These are phyloP conservation scores for Drosophila falleni DNA, from an alignment of 2,888 invertebrate genomes.

Conservation along the genomic window DNA sequence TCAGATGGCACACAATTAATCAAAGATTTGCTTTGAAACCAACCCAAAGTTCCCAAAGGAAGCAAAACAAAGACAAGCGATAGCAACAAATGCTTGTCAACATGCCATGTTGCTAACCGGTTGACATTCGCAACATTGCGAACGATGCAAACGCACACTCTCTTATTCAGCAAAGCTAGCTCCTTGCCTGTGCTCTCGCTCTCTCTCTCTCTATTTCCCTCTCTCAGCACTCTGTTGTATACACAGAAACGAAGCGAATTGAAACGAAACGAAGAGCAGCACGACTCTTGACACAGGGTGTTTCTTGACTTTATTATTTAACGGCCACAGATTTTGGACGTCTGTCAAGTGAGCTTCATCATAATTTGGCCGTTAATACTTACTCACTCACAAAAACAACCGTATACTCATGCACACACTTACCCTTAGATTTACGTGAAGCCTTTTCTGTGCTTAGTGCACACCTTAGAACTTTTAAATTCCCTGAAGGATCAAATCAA, in stretches of 20 bases:
- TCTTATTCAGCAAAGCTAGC: slow-evolving; percentile 47
- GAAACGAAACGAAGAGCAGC: slow-evolving; percentile 42
- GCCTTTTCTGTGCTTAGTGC: slow-evolving; percentile 51
- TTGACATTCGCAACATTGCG: slow-evolving; percentile 22
- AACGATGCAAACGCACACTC: slow-evolving; percentile 7
- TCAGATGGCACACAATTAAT: slow-evolving; percentile 73
- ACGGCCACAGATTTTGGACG: slow-evolving; percentile 56
- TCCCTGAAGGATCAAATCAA: slow-evolving; percentile 42
- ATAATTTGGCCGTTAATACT: slow-evolving; percentile 75
- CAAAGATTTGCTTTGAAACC: slow-evolving; percentile 71
- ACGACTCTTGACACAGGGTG: slow-evolving; percentile 62
- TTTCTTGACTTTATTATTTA: slow-evolving; percentile 30
- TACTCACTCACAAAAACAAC: slow-evolving; percentile 27
- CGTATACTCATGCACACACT: slow-evolving; percentile 5
- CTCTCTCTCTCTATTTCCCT: not conserved
- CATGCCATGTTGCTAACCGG: slow-evolving; percentile 46
- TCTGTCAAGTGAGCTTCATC: slow-evolving; percentile 75
- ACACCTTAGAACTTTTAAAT: slow-evolving; percentile 29
- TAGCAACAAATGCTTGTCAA: slow-evolving; percentile 16
- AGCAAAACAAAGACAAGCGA: not conserved
- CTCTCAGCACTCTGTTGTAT: slow-evolving; percentile 27
- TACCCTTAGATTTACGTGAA: slow-evolving; percentile 23
- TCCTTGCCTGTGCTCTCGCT: not conserved
- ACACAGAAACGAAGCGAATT: slow-evolving; percentile 61
- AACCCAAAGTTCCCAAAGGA: slow-evolving; percentile 24